Conservation (phyloP, 1,140 invertebrate genomes). For the Prorops nasuta region DNA sequence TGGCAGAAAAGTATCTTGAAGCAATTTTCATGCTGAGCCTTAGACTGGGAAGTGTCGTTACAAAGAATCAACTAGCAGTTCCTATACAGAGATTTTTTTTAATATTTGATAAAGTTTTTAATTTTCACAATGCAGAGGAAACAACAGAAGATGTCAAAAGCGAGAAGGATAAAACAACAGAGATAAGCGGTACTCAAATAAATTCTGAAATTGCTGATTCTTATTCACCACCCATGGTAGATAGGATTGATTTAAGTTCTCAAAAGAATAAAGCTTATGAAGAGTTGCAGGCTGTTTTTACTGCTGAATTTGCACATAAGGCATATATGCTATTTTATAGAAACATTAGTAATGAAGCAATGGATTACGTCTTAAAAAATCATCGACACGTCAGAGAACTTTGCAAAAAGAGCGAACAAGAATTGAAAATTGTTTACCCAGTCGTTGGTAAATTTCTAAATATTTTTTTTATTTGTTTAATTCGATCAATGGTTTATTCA, state of each 20-base stretch:
- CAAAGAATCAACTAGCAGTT: conserved; percentile 72
- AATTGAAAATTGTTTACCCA: conserved; percentile 26
- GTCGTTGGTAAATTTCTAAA: conserved; percentile 20
- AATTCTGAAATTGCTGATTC: conserved; percentile 49
- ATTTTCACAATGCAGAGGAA: conserved; percentile 5
- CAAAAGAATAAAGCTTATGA: conserved; percentile 62
- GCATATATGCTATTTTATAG: conserved; percentile 79
- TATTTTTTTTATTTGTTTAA: conserved; percentile 1
- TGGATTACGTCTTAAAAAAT: conserved; percentile 75
- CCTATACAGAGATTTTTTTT: conserved; percentile 72
- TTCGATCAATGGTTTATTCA: neutral
- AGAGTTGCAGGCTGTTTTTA: conserved; percentile 80
- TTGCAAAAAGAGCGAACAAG: conserved; percentile 69
- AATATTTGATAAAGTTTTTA: conserved; percentile 77
- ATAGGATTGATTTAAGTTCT: conserved; percentile 34
- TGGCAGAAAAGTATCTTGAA: conserved; percentile 80
- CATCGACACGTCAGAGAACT: conserved; percentile 74
- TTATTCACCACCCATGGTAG: conserved; percentile 54
- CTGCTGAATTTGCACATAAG: conserved; percentile 77
- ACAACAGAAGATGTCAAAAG: conserved; percentile 7
- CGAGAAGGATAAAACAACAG: too few species aligned
- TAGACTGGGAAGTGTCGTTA: conserved; percentile 82
- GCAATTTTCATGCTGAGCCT: conserved; percentile 76
- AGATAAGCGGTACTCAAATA: too few species aligned
- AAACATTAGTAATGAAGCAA: conserved; percentile 69